Evolutionary conservation across 1,140 invertebrate genomes (phyloP).

Genomic region (Ceratoteleas bidentatus): DNA sequence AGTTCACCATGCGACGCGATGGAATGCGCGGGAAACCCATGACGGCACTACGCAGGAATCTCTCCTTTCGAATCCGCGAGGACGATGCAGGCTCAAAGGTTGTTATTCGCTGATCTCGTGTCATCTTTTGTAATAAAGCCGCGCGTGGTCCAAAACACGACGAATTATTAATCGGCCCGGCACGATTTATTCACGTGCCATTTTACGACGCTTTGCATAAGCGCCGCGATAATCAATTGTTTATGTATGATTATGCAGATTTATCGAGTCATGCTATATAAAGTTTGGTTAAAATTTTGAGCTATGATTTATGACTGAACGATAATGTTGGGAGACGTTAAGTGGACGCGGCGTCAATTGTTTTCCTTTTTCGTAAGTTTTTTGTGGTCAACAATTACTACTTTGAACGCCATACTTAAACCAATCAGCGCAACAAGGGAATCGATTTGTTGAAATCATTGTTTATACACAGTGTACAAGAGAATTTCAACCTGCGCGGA

Average conservation of each 20-base stretch:
- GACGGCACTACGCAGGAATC: slow-evolving; percentile 75
- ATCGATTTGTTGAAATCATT: too few species aligned
- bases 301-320: slow-evolving; percentile 11
- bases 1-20: slow-evolving; percentile 53
- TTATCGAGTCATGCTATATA: slow-evolving; percentile 18
- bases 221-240: slow-evolving; percentile 11
- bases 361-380: background rate
- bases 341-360: background rate
- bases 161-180: slow-evolving; percentile 21
- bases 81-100: slow-evolving; percentile 72
- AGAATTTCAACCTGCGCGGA: too few species aligned
- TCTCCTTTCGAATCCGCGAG: slow-evolving; percentile 76
- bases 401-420: too few species aligned
- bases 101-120: slow-evolving; percentile 59
- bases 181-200: slow-evolving; percentile 8
- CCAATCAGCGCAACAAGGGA: too few species aligned
- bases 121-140: slow-evolving; percentile 56
- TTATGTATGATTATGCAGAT: slow-evolving; percentile 16
- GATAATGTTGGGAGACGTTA: background rate
- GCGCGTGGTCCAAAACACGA: slow-evolving; percentile 21
- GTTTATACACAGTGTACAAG: too few species aligned
- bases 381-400: too few species aligned
- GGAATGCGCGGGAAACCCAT: slow-evolving; percentile 74
- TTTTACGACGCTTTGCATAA: slow-evolving; percentile 25
- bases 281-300: slow-evolving; percentile 6